Percentiles rank a stretch among this genome's conserved stretches.
Conservation (phyloP, 2,888 invertebrate genomes). For the Axea sp. region DNA sequence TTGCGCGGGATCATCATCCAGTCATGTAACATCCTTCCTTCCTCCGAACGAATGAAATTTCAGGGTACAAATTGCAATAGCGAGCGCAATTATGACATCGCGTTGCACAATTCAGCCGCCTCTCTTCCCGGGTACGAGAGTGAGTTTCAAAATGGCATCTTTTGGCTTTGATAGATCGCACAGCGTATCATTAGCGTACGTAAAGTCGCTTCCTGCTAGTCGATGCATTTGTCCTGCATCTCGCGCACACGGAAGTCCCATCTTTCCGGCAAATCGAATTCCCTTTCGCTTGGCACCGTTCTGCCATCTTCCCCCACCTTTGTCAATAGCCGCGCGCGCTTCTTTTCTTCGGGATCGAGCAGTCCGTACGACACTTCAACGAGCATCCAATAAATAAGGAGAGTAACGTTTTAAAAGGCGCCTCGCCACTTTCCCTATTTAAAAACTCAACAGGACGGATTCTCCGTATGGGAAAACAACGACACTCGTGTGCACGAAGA, state of each 20-base stretch:
- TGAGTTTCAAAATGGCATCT: conserved; percentile 19
- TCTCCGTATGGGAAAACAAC: conserved; percentile 45
- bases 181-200: conserved; percentile 24
- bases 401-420: conserved; percentile 31
- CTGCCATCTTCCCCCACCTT: too few relatives aligned
- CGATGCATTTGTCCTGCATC: conserved; percentile 38
- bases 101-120: conserved; percentile 22
- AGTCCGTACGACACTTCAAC: conserved; percentile 30
- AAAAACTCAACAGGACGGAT: conserved; percentile 52
- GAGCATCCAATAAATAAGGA: conserved; percentile 49
- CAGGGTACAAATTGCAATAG: too few relatives aligned
- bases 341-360: too few relatives aligned
- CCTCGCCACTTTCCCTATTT: conserved; percentile 59
- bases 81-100: conserved; percentile 16
- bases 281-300: conserved; percentile 33
- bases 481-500: conserved; percentile 32
- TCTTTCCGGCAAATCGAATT: conserved; percentile 53
- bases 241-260: conserved; percentile 50
- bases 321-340: conserved; percentile 5
- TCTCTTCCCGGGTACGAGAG: conserved; percentile 30
- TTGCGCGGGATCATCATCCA: too few relatives aligned
- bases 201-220: conserved; percentile 45
- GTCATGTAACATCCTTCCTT: too few relatives aligned
- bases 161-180: conserved; percentile 19
- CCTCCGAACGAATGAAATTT: too few relatives aligned